Conservation (phyloP, 2,797 vertebrate genomes). For the Paratrypauchen microcephalus region DNA sequence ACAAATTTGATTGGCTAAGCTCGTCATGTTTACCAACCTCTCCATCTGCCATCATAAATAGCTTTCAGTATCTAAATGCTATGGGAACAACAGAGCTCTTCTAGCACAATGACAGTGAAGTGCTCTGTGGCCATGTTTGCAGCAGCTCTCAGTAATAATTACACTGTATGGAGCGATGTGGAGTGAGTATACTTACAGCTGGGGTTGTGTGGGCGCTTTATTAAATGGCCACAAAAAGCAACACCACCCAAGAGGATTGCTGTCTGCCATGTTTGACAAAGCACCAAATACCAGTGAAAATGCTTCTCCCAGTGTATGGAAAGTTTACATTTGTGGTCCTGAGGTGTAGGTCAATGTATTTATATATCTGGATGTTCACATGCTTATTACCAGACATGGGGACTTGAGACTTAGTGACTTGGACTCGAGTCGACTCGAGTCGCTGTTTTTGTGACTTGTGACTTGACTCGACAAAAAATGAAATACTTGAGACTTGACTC, state of each 20-base stretch:
- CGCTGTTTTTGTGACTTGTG: no score
- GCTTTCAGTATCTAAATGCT: slow-evolving; percentile 23
- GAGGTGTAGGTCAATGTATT: slow-evolving; percentile 14
- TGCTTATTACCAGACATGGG: slow-evolving; percentile 6
- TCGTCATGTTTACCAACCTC: slow-evolving; percentile 20
- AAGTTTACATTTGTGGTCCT: slow-evolving; percentile 13
- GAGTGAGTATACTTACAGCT: slow-evolving; percentile 22
- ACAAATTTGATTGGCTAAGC: slow-evolving; percentile 12
- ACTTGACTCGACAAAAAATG: no score
- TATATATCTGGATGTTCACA: slow-evolving; percentile 5
- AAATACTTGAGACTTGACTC: no score
- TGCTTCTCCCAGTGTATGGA: slow-evolving; percentile 3
- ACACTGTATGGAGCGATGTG: slow-evolving; percentile 21
- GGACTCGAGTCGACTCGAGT: no score
- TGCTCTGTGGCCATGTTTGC: slow-evolving; percentile 32
- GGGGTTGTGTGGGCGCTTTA: slow-evolving; percentile 31
- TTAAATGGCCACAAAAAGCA: slow-evolving; percentile 33
- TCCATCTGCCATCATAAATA: slow-evolving; percentile 29
- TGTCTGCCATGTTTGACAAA: slow-evolving; percentile 21
- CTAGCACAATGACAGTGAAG: slow-evolving; percentile 28
- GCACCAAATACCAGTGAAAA: slow-evolving; percentile 7
- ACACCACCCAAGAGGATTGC: neutral
- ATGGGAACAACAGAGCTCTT: slow-evolving; percentile 20
- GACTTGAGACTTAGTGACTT: no score
- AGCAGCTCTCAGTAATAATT: slow-evolving; percentile 42